phyloP scores from a whole-genome alignment of 2,888 invertebrate genomes.

The Icerya purchasi region DNA sequence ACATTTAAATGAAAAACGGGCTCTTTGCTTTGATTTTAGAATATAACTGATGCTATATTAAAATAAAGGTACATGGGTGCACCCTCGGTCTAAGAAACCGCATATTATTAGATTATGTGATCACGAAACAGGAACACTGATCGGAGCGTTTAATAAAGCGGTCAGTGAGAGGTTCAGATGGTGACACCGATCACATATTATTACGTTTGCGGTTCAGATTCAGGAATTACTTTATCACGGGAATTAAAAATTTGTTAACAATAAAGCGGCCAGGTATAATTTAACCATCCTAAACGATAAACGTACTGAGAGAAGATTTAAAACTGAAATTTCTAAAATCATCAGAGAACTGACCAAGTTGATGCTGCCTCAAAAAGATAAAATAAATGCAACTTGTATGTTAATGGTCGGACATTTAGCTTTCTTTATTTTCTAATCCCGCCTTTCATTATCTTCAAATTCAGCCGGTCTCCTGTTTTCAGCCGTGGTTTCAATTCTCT shows the following conservation, averaged over 20 bases:
- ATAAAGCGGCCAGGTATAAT: neutral
- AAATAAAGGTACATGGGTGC: neutral
- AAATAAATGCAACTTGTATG: neutral
- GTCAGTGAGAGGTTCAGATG: neutral
- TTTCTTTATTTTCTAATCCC: too few relatives aligned
- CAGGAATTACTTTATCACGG: neutral
- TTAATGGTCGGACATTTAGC: too few relatives aligned
- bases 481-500: too few relatives aligned
- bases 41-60: too few relatives aligned
- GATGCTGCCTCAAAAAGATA: neutral
- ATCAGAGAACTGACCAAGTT: neutral
- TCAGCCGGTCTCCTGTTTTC: too few relatives aligned
- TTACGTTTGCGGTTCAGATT: neutral
- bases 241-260: neutral
- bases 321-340: neutral
- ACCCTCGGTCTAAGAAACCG: neutral
- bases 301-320: neutral
- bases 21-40: too few relatives aligned
- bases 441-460: too few relatives aligned
- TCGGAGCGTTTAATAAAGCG: neutral
- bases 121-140: neutral
- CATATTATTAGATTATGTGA: neutral
- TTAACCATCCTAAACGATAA: neutral
- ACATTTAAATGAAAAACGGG: too few relatives aligned
- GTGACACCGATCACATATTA: neutral